Conservation (phyloP, 2,888 invertebrate species). For the Limenitis camilla region DNA sequence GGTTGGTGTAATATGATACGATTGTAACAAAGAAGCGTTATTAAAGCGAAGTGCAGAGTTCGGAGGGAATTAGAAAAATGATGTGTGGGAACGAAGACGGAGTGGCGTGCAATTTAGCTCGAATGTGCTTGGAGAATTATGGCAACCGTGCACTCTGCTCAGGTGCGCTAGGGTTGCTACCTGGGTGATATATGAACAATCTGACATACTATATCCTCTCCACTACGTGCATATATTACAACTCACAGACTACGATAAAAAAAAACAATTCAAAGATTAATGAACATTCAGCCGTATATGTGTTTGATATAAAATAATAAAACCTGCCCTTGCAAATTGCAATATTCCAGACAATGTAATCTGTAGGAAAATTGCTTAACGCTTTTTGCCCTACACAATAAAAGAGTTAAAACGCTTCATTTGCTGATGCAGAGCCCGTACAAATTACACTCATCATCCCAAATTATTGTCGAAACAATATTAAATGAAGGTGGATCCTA, state of each 20-base stretch:
- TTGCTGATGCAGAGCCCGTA: slow-evolving; percentile 29
- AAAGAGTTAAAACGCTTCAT: slow-evolving; percentile 32
- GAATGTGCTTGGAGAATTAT: slow-evolving; percentile 62
- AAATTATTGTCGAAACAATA: slow-evolving; percentile 63
- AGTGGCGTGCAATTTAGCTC: slow-evolving; percentile 56
- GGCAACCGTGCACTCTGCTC: slow-evolving; percentile 50
- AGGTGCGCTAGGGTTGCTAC: slow-evolving; percentile 45
- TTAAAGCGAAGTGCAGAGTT: slow-evolving; percentile 49
- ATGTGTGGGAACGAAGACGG: slow-evolving; percentile 62
- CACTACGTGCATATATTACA: slow-evolving; percentile 4
- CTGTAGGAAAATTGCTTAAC: slow-evolving; percentile 48
- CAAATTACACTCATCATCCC: slow-evolving; percentile 63
- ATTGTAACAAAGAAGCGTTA: slow-evolving; percentile 37
- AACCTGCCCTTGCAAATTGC: neutral
- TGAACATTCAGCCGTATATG: neutral
- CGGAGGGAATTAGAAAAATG: slow-evolving; percentile 60
- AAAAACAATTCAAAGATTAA: neutral
- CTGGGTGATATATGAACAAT: slow-evolving; percentile 15
- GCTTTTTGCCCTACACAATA: slow-evolving; percentile 33
- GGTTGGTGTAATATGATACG: slow-evolving; percentile 25
- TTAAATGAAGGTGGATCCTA: slow-evolving; percentile 69
- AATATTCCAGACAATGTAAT: slow-evolving; percentile 31
- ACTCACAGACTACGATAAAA: neutral
- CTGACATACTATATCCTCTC: neutral
- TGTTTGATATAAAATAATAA: no score